Conservation (phyloP, 2,888 invertebrate genomes). For the Eristalis pertinax region DNA sequence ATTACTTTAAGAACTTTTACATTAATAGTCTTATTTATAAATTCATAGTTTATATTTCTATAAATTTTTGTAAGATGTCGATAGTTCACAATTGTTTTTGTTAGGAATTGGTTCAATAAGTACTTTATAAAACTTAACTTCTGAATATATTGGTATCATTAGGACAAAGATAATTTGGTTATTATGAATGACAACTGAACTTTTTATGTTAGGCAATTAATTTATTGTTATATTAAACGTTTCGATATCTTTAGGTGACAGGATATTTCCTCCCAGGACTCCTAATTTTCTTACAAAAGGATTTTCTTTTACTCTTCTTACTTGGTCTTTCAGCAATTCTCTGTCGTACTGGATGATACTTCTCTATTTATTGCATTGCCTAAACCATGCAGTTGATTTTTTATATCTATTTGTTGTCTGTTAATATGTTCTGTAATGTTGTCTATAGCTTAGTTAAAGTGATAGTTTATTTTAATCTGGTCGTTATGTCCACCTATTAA, state of each 20-base stretch:
- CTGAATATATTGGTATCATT: not conserved
- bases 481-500: constrained; percentile 16
- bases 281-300: not conserved
- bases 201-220: no score
- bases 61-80: no score
- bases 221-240: no score
- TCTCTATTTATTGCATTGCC: not conserved
- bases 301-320: not conserved
- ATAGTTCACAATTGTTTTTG: not conserved
- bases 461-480: not conserved
- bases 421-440: constrained; percentile 33
- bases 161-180: not conserved
- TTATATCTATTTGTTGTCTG: constrained; percentile 27
- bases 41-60: not conserved
- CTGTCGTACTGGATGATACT: not conserved
- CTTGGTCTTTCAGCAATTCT: not conserved
- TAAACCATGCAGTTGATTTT: not conserved
- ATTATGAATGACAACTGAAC: no score
- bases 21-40: not conserved
- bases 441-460: constrained; percentile 15
- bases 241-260: not conserved
- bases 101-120: not conserved
- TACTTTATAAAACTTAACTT: not conserved
- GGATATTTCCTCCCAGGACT: not conserved
- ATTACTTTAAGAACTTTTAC: not conserved